phyloP scores from a whole-genome alignment of 2,888 invertebrate species.

The Oligia latruncula region DNA sequence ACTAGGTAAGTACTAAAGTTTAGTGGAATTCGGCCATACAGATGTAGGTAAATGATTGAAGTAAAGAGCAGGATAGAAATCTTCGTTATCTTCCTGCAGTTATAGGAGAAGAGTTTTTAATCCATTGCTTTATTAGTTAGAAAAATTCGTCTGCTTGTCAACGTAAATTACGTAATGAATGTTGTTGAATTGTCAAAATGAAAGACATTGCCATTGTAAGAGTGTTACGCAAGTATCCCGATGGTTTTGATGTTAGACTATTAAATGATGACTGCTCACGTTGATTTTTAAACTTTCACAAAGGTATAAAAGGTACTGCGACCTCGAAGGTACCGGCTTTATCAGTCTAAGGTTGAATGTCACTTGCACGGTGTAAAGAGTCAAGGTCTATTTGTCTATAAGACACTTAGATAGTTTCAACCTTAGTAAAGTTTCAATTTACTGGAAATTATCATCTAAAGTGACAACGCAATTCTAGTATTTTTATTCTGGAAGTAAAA shows the following conservation, averaged over 20 bases:
- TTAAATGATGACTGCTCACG: background rate
- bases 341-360: slow-evolving; percentile 6
- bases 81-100: background rate
- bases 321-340: background rate
- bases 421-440: background rate
- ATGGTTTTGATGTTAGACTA: background rate
- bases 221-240: background rate
- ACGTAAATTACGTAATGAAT: background rate
- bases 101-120: background rate
- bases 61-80: background rate
- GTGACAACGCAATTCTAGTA: background rate
- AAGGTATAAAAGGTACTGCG: background rate
- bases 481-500: background rate
- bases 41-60: background rate
- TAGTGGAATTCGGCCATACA: background rate
- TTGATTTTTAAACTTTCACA: background rate
- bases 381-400: slow-evolving; percentile 4
- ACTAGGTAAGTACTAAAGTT: background rate
- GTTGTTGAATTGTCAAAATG: background rate
- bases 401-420: background rate
- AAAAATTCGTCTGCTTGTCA: too few relatives aligned
- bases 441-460: background rate
- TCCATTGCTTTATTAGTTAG: background rate
- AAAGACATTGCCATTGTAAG: background rate
- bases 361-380: background rate